Percentiles rank a stretch among this genome's conserved stretches.
Evolutionary conservation across 2,888 invertebrate genomes (phyloP).

Genomic region (Mactromeris polynyma): DNA sequence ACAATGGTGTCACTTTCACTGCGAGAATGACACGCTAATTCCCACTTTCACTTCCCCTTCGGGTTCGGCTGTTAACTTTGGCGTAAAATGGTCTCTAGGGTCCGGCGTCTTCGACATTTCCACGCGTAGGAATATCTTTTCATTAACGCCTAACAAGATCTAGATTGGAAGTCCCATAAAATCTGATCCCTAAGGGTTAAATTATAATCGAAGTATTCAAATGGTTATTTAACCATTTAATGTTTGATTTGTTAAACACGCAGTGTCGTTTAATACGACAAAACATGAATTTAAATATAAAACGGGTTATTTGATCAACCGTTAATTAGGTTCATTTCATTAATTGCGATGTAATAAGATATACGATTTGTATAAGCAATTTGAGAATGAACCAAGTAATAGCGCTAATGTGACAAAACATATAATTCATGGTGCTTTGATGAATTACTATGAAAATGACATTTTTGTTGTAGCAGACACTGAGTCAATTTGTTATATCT

Average conservation of each 20-base stretch:
- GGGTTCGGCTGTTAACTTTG: slow-evolving; percentile 29
- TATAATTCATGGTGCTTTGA: no score
- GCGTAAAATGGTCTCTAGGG: slow-evolving; percentile 57
- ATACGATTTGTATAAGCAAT: not conserved
- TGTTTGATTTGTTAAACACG: slow-evolving; percentile 9
- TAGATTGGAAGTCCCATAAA: slow-evolving; percentile 28
- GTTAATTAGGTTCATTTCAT: slow-evolving; percentile 35
- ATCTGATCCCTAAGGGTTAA: slow-evolving; percentile 36
- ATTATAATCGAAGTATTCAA: slow-evolving; percentile 25
- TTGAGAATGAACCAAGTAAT: not conserved
- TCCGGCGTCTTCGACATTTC: slow-evolving; percentile 25
- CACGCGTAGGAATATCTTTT: slow-evolving; percentile 43
- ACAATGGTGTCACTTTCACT: slow-evolving; percentile 46
- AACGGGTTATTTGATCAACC: slow-evolving; percentile 18
- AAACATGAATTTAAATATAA: slow-evolving; percentile 14
- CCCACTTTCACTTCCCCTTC: slow-evolving; percentile 22
- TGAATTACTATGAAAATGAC: no score
- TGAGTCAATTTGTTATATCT: no score
- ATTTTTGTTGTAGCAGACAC: no score
- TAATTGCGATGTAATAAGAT: slow-evolving; percentile 9
- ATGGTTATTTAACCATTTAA: slow-evolving; percentile 19
- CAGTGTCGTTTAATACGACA: not conserved
- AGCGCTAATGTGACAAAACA: no score
- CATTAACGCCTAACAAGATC: slow-evolving; percentile 39
- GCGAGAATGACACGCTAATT: slow-evolving; percentile 44